Evolutionary conservation across 2,113 vertebrate species (phyloP).

Genomic region (Heptranchias perlo): DNA sequence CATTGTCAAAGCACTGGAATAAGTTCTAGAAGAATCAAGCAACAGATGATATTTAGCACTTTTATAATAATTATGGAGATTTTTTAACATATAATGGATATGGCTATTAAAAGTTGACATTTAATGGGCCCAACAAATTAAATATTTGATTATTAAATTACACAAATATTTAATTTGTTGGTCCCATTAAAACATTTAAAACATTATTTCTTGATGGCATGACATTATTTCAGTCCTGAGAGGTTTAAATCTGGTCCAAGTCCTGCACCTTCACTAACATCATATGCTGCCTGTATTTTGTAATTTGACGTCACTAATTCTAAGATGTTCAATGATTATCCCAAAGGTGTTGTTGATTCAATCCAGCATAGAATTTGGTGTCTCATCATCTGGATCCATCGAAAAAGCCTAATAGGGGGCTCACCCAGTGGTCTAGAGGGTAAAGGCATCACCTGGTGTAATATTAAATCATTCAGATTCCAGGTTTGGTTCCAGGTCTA

Average conservation of each 20-base stretch:
- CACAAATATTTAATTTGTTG: not conserved
- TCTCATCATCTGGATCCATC: no score
- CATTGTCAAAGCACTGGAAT: not conserved
- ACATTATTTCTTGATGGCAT: not conserved
- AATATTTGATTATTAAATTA: not conserved
- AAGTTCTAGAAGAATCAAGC: not conserved
- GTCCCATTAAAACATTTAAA: not conserved
- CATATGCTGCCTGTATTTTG: not conserved
- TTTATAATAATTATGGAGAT: not conserved
- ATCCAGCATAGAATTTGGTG: no score
- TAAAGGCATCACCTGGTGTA: no score
- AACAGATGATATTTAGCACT: not conserved
- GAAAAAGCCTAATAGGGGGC: no score
- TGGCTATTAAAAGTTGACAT: not conserved
- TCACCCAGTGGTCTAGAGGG: no score
- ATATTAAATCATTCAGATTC: not conserved
- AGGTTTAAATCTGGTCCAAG: not conserved
- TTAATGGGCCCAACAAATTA: not conserved
- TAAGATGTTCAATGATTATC: not conserved
- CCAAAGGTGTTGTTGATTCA: no score
- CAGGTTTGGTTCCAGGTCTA: not conserved
- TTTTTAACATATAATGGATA: not conserved
- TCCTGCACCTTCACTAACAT: not conserved
- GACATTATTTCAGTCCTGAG: not conserved
- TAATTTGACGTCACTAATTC: not conserved